phyloP scores from a whole-genome alignment of 2,888 invertebrate genomes.

The Caenorhabditis sp. region DNA sequence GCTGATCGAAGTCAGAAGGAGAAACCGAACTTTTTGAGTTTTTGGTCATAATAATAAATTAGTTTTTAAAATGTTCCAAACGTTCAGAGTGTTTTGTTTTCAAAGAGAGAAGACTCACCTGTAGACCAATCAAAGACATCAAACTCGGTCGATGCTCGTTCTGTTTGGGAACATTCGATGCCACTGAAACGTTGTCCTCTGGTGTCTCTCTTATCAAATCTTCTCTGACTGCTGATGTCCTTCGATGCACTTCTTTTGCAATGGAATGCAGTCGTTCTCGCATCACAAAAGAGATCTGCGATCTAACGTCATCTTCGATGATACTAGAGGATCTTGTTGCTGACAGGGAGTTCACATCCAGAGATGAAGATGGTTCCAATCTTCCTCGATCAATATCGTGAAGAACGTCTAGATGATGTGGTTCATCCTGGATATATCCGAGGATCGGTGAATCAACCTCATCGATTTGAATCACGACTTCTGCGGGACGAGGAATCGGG shows the following conservation, averaged over 20 bases:
- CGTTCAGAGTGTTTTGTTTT: too few relatives aligned
- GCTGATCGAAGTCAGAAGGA: background rate
- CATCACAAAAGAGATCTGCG: slow-evolving; percentile 78
- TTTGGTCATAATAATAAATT: slow-evolving; percentile 12
- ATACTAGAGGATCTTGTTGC: slow-evolving; percentile 38
- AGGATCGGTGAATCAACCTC: slow-evolving; percentile 52
- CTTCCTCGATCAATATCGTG: background rate
- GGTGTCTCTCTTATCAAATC: slow-evolving; percentile 74
- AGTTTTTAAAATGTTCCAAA: background rate
- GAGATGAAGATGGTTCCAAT: slow-evolving; percentile 15
- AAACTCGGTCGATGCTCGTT: slow-evolving; percentile 75
- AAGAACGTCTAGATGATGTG: background rate
- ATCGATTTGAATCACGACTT: slow-evolving; percentile 63
- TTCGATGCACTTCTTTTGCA: slow-evolving; percentile 75
- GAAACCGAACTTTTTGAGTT: background rate
- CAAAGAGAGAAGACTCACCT: slow-evolving; percentile 44
- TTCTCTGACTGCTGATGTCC: slow-evolving; percentile 78
- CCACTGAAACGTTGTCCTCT: slow-evolving; percentile 71
- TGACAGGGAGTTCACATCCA: slow-evolving; percentile 18
- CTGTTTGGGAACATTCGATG: slow-evolving; percentile 52
- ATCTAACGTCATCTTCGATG: slow-evolving; percentile 65
- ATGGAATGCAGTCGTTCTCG: slow-evolving; percentile 77
- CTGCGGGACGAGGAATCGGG: slow-evolving; percentile 69
- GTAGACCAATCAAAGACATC: slow-evolving; percentile 80
- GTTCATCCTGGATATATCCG: slow-evolving; percentile 4